Percentiles rank a stretch among this genome's conserved stretches.
Evolutionary conservation across 2,888 invertebrate species (phyloP).

Genomic region (Drosophila gaucha): DNA sequence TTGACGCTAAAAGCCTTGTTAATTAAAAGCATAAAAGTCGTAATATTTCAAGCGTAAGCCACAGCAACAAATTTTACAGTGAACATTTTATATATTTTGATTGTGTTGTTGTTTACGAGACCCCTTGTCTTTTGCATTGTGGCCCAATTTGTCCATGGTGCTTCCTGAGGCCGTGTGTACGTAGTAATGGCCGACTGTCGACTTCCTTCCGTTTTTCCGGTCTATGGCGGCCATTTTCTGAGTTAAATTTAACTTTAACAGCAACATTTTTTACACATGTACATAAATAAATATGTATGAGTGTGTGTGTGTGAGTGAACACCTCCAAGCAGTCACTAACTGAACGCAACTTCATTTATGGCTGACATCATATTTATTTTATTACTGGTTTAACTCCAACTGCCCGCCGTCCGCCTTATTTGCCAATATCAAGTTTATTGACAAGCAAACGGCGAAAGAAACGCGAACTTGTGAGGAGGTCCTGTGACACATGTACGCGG

Average conservation of each 20-base stretch:
- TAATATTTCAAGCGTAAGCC: background rate
- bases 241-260: constrained; percentile 49
- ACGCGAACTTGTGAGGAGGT: constrained; percentile 3
- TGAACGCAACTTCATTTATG: constrained; percentile 32
- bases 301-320: constrained; percentile 7
- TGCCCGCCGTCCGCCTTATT: constrained; percentile 29
- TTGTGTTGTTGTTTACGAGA: constrained; percentile 9
- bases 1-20: constrained; percentile 13
- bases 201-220: constrained; percentile 66
- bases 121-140: constrained; percentile 23
- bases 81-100: constrained; percentile 2
- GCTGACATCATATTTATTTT: constrained; percentile 60
- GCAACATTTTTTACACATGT: constrained; percentile 18
- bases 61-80: background rate
- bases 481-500: constrained; percentile 38
- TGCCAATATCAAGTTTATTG: constrained; percentile 55
- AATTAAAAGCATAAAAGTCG: constrained; percentile 19
- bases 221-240: constrained; percentile 43
- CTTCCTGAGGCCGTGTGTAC: constrained; percentile 49
- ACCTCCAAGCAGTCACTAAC: too few species aligned
- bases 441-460: constrained; percentile 21
- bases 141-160: constrained; percentile 65
- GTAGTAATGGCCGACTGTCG: constrained; percentile 55
- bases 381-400: constrained; percentile 42
- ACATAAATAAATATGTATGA: background rate